Conservation (phyloP, 2,888 invertebrate species). For the Napeogenes inachia region DNA sequence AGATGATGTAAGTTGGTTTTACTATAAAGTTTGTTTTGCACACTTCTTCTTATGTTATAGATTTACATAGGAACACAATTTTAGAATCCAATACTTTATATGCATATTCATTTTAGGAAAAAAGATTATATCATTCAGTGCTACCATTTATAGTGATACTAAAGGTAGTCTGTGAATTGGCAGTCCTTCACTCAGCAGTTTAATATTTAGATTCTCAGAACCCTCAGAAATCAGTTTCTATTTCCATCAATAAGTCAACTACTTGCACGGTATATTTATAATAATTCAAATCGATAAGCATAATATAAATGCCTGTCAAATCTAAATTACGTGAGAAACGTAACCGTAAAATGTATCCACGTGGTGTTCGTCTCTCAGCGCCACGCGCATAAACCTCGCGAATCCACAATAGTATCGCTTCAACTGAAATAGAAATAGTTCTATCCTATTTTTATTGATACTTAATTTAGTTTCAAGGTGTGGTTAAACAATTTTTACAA, state of each 20-base stretch:
- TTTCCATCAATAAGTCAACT: no score
- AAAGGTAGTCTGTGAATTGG: conserved; percentile 1
- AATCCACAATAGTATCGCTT: conserved; percentile 21
- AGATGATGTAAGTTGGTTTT: conserved; percentile 75
- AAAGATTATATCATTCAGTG: conserved; percentile 1
- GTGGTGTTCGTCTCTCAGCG: conserved; percentile 25
- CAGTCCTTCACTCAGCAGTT: no score
- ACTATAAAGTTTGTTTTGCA: not conserved
- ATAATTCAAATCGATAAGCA: no score
- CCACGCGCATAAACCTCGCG: conserved; percentile 21
- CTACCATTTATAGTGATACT: no score
- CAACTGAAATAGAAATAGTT: conserved; percentile 25
- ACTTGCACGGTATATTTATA: no score
- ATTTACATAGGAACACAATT: not conserved
- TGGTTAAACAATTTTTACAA: conserved; percentile 7
- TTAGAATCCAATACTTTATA: not conserved
- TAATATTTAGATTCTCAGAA: not conserved
- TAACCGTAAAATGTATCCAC: conserved; percentile 11
- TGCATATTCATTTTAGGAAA: not conserved
- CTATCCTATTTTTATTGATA: conserved; percentile 26
- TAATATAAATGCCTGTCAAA: conserved; percentile 15
- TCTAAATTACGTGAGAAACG: conserved; percentile 10
- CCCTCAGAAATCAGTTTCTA: no score
- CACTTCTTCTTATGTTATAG: not conserved
- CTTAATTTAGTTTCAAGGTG: conserved; percentile 19